Base-by-base conservation (phyloP, 2,797 vertebrate genomes). In the Poliocrania exsul region DNA sequence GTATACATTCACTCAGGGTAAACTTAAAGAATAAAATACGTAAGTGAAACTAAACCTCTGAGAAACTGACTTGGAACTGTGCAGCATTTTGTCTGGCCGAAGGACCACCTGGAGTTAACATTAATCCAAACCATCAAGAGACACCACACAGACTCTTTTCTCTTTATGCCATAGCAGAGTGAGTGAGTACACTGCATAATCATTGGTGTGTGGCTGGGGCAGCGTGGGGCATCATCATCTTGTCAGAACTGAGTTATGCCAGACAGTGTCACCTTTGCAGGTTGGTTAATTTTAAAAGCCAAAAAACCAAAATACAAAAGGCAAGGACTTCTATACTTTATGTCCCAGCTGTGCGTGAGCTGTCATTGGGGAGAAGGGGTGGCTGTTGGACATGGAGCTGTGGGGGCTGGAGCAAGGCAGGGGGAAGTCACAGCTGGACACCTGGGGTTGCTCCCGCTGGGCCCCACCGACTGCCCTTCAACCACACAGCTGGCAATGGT, bases 401-500 rank as follows among this genome's bases (percentile, higher is more conserved):
- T 2, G 1, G 42, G 47, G 42, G 9, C 53, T 47, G n/a, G 18
- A 61, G 42, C 23, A 20, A 53, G 10, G 28, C 16, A 28, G 62
- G 42, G 11, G 35, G 31, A 70, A 83, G 42, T 38, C 40, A 11
- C 49, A 4, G 4, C 72, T 51, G 58, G 42, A 16, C 42, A 12
- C 21, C 21, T 0, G 3, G 5, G 0, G 1, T 15, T 31, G 28
- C 19, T 19, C 31, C 44, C 40, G 17, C 49, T 84, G n/a, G 13
- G 33, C 33, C 19, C 62, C 6, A 5, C 4, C 6, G 29, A 13
- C 38, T 77, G 60, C 37, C 11, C n/a, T 58, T 51, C 47, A 62
- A 5, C 10, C 25, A 18, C 28, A 4, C 14, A 40, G 62, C 47
- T 12, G 2, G 13, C 38, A 42, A 38, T 21, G 26, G 6, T 58